A percentile compares a stretch with the other conserved stretches of the same genome.
These are phyloP conservation scores for Andrena marginata DNA, from an alignment of 2,888 invertebrate genomes.

Conservation along the genomic window DNA sequence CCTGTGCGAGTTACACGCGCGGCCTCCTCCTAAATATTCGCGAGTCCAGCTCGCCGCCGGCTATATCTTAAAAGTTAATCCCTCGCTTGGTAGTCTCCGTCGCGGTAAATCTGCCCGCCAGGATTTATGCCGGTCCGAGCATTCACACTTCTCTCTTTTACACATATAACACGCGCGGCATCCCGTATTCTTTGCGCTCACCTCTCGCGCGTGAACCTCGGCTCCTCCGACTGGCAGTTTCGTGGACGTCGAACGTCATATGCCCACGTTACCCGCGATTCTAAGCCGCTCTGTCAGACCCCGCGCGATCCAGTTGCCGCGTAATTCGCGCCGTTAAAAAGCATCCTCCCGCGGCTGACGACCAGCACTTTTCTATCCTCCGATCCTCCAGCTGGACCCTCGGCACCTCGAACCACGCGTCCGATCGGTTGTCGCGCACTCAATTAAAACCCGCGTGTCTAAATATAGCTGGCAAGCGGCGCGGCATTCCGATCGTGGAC, in stretches of 20 bases:
- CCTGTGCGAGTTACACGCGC: slow-evolving; percentile 9
- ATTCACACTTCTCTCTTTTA: slow-evolving; percentile 29
- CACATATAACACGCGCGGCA: neutral
- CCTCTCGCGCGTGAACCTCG: neutral
- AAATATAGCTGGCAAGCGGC: slow-evolving; percentile 71
- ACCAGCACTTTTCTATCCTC: slow-evolving; percentile 3
- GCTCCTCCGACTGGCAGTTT: slow-evolving; percentile 7
- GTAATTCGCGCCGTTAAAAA: neutral
- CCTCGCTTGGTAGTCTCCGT: slow-evolving; percentile 44
- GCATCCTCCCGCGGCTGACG: neutral
- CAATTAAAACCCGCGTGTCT: slow-evolving; percentile 71
- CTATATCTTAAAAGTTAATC: slow-evolving; percentile 59
- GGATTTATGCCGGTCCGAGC: slow-evolving; percentile 41
- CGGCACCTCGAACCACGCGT: slow-evolving; percentile 40
- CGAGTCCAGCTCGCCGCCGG: slow-evolving; percentile 19
- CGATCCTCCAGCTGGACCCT: slow-evolving; percentile 25
- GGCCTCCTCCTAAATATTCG: slow-evolving; percentile 37
- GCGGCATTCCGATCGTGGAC: slow-evolving; percentile 73
- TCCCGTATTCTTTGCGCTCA: neutral
- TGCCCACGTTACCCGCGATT: neutral
- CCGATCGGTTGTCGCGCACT: slow-evolving; percentile 63
- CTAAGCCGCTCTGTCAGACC: neutral
- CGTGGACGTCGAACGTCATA: slow-evolving; percentile 6
- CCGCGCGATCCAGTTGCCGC: slow-evolving; percentile 1
- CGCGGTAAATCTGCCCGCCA: slow-evolving; percentile 51